Percentiles rank a stretch among this genome's conserved stretches.
phyloP scores from a whole-genome alignment of 2,113 vertebrate species.

The Isichthys henryi region DNA sequence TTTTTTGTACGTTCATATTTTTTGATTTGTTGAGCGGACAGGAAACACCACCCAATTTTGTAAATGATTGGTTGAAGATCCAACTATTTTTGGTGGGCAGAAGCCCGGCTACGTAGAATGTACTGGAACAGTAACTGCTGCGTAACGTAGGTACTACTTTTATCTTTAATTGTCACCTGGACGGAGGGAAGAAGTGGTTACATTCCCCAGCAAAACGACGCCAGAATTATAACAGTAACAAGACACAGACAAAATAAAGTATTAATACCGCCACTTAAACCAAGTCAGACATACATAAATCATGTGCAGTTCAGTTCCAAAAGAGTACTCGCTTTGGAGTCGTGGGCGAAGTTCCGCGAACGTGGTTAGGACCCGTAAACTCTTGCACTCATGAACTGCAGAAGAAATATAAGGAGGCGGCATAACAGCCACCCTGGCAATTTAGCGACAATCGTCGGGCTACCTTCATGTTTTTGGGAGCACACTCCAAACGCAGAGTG shows the following conservation, averaged over 20 bases:
- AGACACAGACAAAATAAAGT: not conserved
- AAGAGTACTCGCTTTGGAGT: not conserved
- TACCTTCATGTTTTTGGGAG: not conserved
- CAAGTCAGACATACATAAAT: not conserved
- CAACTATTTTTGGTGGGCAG: constrained; percentile 34
- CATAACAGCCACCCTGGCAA: not conserved
- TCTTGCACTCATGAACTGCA: not conserved
- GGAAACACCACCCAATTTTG: constrained; percentile 38
- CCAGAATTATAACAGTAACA: not conserved
- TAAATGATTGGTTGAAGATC: constrained; percentile 41
- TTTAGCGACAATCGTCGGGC: not conserved
- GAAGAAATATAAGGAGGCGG: not conserved
- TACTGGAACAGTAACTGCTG: constrained; percentile 18
- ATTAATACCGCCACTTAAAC: not conserved
- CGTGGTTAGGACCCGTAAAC: not conserved
- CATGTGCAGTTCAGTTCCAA: not conserved
- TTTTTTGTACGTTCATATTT: constrained; percentile 22
- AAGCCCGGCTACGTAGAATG: constrained; percentile 19
- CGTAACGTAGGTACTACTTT: not conserved
- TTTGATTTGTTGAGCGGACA: constrained; percentile 54
- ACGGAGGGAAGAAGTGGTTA: not conserved
- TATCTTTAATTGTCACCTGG: not conserved
- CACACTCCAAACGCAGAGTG: not conserved
- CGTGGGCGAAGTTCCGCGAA: not conserved
- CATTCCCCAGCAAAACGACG: not conserved